Conservation (phyloP, 2,888 invertebrate genomes). For the Mycalesis mineus region DNA sequence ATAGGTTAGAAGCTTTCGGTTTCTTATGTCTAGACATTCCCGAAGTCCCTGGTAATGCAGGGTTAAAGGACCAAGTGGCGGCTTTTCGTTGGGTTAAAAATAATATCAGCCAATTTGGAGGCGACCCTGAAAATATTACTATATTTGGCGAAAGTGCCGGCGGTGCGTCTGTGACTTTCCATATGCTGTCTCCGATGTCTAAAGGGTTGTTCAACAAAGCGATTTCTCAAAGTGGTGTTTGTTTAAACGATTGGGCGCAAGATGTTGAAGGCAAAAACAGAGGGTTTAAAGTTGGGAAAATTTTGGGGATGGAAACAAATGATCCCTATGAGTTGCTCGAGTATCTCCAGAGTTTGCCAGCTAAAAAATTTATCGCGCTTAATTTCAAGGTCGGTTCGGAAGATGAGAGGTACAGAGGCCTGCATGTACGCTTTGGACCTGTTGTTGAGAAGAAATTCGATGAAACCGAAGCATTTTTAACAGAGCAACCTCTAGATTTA, state of each 20-base stretch:
- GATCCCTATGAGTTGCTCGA: conserved; percentile 34
- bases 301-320: conserved; percentile 35
- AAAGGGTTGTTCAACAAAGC: conserved; percentile 49
- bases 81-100: conserved; percentile 46
- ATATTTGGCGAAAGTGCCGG: conserved; percentile 57
- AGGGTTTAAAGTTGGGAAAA: conserved; percentile 35
- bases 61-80: conserved; percentile 50
- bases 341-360: conserved; percentile 35
- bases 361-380: conserved; percentile 33
- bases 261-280: conserved; percentile 30
- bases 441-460: conserved; percentile 44
- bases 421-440: conserved; percentile 42
- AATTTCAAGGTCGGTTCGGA: conserved; percentile 35
- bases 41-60: conserved; percentile 54
- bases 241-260: conserved; percentile 37
- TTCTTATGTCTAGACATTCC: conserved; percentile 45
- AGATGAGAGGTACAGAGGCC: conserved; percentile 38
- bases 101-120: conserved; percentile 47
- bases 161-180: conserved; percentile 47
- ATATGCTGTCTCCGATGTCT: conserved; percentile 53
- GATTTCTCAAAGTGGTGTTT: conserved; percentile 49
- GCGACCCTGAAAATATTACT: conserved; percentile 45
- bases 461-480: conserved; percentile 38
- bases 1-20: conserved; percentile 52
- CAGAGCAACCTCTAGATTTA: conserved; percentile 36